Percentiles rank a stretch among this genome's conserved stretches.
These are phyloP conservation scores for Tromatobia lineatoria DNA, from an alignment of 2,888 invertebrate genomes.

Conservation along the genomic window DNA sequence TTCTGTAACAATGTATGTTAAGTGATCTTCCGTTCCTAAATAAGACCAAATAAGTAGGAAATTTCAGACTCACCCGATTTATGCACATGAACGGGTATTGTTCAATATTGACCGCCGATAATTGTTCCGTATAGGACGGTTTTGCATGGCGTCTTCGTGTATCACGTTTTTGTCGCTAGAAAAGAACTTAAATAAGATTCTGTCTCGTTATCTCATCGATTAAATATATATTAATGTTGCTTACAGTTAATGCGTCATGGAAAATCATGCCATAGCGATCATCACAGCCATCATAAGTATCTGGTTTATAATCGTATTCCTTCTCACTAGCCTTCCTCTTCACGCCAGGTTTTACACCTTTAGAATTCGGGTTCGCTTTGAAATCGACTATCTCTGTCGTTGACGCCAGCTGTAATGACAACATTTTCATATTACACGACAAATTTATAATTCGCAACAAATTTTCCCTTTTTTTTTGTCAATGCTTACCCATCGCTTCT, in stretches of 20 bases:
- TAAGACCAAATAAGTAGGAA: background rate
- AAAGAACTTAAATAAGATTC: background rate
- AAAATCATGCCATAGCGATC: constrained; percentile 82
- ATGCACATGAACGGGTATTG: constrained; percentile 84
- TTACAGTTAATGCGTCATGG: constrained; percentile 77
- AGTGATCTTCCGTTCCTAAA: no score
- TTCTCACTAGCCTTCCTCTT: constrained; percentile 65
- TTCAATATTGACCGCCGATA: constrained; percentile 77
- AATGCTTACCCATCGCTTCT: constrained; percentile 78
- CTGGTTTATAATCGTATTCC: constrained; percentile 79
- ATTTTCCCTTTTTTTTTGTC: constrained; percentile 8
- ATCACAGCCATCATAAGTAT: constrained; percentile 80
- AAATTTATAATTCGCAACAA: background rate
- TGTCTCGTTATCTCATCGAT: background rate
- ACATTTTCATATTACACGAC: constrained; percentile 19
- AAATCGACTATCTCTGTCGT: constrained; percentile 78
- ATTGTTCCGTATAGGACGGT: constrained; percentile 70
- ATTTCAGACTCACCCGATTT: constrained; percentile 79
- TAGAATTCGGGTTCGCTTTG: constrained; percentile 28
- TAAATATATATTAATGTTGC: constrained; percentile 21
- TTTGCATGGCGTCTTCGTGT: background rate
- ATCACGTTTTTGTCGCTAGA: background rate
- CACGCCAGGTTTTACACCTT: constrained; percentile 36
- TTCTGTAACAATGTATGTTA: no score
- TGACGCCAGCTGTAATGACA: constrained; percentile 75